A percentile compares a stretch with the other conserved stretches of the same genome.
These are phyloP conservation scores for Ormia ochracea DNA, from an alignment of 2,888 invertebrate species.

Conservation along the genomic window DNA sequence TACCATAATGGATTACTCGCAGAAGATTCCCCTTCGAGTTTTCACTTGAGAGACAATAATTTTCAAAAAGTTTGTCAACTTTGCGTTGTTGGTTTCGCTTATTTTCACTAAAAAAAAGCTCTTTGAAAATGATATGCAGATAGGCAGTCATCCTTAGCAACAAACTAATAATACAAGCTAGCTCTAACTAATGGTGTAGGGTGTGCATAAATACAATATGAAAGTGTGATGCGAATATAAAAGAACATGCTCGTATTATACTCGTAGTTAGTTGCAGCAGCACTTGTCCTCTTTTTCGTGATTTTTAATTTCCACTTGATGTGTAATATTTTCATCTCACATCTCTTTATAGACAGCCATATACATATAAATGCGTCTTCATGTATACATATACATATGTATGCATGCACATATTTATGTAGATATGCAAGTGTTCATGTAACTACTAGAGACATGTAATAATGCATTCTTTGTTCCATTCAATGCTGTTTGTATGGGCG, in stretches of 20 bases:
- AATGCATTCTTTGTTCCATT: constrained; percentile 16
- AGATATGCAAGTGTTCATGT: not conserved
- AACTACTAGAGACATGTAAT: not conserved
- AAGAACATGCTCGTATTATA: constrained; percentile 40
- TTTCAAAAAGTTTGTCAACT: no score
- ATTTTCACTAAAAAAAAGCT: no score
- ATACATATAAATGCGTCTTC: not conserved
- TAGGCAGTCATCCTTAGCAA: not conserved
- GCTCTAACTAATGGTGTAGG: constrained; percentile 4
- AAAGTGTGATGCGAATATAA: constrained; percentile 9
- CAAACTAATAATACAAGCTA: not conserved
- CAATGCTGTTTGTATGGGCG: not conserved
- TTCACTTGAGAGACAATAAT: no score
- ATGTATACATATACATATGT: not conserved
- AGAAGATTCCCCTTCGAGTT: no score
- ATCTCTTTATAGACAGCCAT: constrained; percentile 2
- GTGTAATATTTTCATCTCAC: constrained; percentile 12
- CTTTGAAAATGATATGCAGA: no score
- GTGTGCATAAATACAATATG: not conserved
- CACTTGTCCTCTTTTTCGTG: constrained; percentile 57
- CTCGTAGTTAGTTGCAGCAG: constrained; percentile 47
- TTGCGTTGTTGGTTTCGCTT: no score
- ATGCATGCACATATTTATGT: not conserved
- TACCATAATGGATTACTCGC: no score
- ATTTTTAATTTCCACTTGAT: constrained; percentile 52